Base-by-base conservation (phyloP, 1,140 invertebrate species). In the Drosophila bifasciata region DNA sequence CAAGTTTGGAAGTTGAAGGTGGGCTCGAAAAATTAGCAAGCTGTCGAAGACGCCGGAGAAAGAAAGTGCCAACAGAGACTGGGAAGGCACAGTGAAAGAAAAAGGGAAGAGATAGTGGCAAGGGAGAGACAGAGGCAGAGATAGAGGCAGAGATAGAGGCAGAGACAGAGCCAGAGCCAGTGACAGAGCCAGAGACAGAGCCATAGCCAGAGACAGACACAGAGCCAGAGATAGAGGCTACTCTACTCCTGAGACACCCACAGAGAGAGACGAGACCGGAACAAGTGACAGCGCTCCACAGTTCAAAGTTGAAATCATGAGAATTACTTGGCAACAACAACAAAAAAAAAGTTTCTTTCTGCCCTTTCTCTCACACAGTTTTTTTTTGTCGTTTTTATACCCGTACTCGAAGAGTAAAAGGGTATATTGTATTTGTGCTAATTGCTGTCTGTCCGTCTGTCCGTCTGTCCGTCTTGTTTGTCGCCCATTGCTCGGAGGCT, bases 231-330 rank as follows among this genome's bases (percentile, higher is more conserved):
- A 21, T 3, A 13, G 17, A 21, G 3, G 39, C 3, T 13, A 5
- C 32, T 8, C 3, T 13, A 5, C 32, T 8, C 32, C 32, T 13
- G 19, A n/a, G 46, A 9, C n/a, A 23, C 25, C 13, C 32, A 39
- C 7, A 44, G 32, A 43, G 32, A 40, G 40, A 43, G 53, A 43
- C 44, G 21, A 48, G 51, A 50, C 59, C 52, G 40, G 69, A 45
- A 50, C 62, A 73, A 63, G 59, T 73, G 72, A 74, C 62, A 67
- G 19, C 17, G 49, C 25, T 43, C 48, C 69, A 61, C 49, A 60
- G 53, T 75, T 69, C 63, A 76, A 74, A 79, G 58, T 74, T 62
- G 76, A 79, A 79, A 79, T 78, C 76, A 79, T 79, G 75, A 78
- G 69, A 79, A 79, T 78, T 79, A 79, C 76, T 79, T 79, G 53